Percentiles rank a stretch among this genome's conserved stretches.
Evolutionary conservation across 2,797 vertebrate species (phyloP).

Genomic region (Pelobates cultripes): DNA sequence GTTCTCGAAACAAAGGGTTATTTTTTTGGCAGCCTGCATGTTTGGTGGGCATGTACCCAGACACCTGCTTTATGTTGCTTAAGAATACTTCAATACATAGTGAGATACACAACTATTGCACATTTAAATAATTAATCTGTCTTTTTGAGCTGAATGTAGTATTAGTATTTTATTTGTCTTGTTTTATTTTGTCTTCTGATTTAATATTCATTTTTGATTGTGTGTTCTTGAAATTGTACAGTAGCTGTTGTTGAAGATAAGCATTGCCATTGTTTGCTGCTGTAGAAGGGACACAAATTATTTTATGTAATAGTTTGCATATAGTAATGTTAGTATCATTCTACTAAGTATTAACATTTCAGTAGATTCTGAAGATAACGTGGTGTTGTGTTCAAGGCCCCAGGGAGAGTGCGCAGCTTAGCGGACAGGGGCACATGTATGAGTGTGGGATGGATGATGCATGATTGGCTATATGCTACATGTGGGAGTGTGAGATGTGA

Average conservation of each 20-base stretch:
- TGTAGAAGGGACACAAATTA: too few relatives aligned
- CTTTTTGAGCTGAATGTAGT: background rate
- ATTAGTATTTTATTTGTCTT: too few relatives aligned
- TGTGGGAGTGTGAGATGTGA: too few relatives aligned
- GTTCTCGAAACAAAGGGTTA: constrained; percentile 1
- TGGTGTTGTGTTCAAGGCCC: too few relatives aligned
- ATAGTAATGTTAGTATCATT: background rate
- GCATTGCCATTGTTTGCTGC: background rate
- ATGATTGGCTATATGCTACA: too few relatives aligned
- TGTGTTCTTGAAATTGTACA: background rate
- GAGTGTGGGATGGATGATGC: too few relatives aligned
- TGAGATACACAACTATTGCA: background rate
- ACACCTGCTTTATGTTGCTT: constrained; percentile 18
- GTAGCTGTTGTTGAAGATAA: constrained; percentile 1
- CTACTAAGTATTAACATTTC: too few relatives aligned
- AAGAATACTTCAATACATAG: constrained; percentile 32
- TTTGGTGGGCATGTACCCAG: constrained; percentile 10
- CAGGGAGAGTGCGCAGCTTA: too few relatives aligned
- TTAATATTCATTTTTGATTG: too few relatives aligned
- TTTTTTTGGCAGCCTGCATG: constrained; percentile 21
- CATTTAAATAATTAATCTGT: constrained; percentile 9
- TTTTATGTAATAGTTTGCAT: background rate
- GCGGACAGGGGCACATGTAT: too few relatives aligned
- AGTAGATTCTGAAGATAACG: too few relatives aligned
- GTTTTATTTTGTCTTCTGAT: too few relatives aligned